A percentile compares a stretch with the other conserved stretches of the same genome.
phyloP scores from a whole-genome alignment of 2,888 invertebrate species.

The Apomyelois bistriatella region DNA sequence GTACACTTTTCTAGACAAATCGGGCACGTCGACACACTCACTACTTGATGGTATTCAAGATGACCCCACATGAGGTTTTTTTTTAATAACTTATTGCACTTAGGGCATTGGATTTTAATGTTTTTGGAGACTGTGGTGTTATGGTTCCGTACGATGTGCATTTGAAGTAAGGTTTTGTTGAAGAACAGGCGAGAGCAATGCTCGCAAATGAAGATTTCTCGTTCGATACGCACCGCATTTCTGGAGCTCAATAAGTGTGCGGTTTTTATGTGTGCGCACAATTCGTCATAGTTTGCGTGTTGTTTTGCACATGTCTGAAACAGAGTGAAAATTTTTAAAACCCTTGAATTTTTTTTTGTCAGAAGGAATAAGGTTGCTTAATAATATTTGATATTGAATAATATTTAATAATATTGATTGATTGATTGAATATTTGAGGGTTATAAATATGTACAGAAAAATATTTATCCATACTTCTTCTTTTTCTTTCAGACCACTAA shows the following conservation, averaged over 20 bases:
- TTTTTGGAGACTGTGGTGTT: background rate
- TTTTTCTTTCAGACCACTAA: too few relatives aligned
- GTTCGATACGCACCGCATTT: slow-evolving; percentile 35
- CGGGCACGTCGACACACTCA: slow-evolving; percentile 37
- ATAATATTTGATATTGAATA: too few relatives aligned
- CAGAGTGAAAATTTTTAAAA: background rate
- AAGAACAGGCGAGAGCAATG: slow-evolving; percentile 47
- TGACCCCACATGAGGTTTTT: slow-evolving; percentile 35
- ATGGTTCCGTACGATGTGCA: slow-evolving; percentile 36
- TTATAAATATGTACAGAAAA: too few relatives aligned
- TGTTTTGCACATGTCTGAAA: slow-evolving; percentile 47
- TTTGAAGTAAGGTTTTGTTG: slow-evolving; percentile 40
- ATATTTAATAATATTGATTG: too few relatives aligned
- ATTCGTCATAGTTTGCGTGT: slow-evolving; percentile 9
- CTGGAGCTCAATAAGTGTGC: slow-evolving; percentile 44
- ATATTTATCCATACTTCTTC: too few relatives aligned
- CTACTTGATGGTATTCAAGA: slow-evolving; percentile 34
- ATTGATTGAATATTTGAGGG: too few relatives aligned
- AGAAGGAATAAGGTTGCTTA: too few relatives aligned
- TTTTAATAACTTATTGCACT: slow-evolving; percentile 29
- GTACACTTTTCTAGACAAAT: slow-evolving; percentile 38
- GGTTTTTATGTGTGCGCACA: slow-evolving; percentile 40
- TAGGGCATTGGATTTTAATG: slow-evolving; percentile 31
- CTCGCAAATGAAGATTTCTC: slow-evolving; percentile 50
- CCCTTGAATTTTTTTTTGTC: too few relatives aligned